These are phyloP conservation scores for Chalcis sispes DNA, from an alignment of 2,888 invertebrate species.

Conservation along the genomic window DNA sequence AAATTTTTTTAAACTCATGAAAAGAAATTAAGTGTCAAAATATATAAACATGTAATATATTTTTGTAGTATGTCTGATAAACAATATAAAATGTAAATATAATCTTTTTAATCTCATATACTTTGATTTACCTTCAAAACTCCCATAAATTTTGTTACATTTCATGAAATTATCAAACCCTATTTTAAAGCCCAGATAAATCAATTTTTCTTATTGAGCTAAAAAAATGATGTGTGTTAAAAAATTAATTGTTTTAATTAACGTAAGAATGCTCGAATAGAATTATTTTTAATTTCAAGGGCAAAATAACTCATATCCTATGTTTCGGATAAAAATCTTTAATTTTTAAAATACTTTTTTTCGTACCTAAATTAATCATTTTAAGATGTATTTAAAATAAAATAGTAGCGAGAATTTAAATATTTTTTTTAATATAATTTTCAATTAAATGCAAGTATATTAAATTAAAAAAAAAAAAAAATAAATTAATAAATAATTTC, in stretches of 20 bases:
- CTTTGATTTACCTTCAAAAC: not conserved
- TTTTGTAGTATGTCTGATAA: constrained; percentile 41
- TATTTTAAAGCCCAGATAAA: not conserved
- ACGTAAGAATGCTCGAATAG: not conserved
- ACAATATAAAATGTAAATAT: constrained; percentile 40
- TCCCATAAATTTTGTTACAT: not conserved
- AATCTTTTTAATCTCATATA: constrained; percentile 8
- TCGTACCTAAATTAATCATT: too few relatives aligned
- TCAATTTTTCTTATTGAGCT: not conserved
- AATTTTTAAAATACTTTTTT: too few relatives aligned
- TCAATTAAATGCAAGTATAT: too few relatives aligned
- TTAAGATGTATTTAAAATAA: too few relatives aligned
- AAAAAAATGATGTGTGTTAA: not conserved
- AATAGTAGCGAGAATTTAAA: too few relatives aligned
- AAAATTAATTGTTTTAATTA: constrained; percentile 25
- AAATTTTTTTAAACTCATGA: not conserved
- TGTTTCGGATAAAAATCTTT: too few relatives aligned
- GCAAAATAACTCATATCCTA: not conserved
- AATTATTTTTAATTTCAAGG: constrained; percentile 11
- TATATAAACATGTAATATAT: constrained; percentile 29
- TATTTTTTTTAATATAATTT: too few relatives aligned
- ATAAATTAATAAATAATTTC: too few relatives aligned
- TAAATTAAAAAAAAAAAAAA: too few relatives aligned
- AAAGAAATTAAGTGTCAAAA: constrained; percentile 3
- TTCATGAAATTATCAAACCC: not conserved